phyloP scores from a whole-genome alignment of 2,797 vertebrate genomes.

The Nannoperca australis region DNA sequence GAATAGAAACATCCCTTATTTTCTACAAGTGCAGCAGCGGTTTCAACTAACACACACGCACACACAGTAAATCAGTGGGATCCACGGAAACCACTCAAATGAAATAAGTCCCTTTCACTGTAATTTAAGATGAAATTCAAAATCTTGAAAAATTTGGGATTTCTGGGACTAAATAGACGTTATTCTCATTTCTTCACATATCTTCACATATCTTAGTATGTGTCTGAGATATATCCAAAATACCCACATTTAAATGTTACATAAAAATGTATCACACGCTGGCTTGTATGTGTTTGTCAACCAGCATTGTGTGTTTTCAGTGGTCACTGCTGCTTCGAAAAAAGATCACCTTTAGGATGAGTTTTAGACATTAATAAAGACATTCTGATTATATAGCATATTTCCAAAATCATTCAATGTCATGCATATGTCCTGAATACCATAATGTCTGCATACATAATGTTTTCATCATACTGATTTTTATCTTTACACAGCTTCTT shows the following conservation, averaged over 20 bases:
- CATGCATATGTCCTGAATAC: slow-evolving; percentile 80
- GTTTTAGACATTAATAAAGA: slow-evolving; percentile 58
- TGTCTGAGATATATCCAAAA: neutral
- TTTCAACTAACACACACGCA: slow-evolving; percentile 27
- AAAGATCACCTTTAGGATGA: slow-evolving; percentile 38
- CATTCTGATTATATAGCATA: slow-evolving; percentile 70
- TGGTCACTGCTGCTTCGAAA: slow-evolving; percentile 45
- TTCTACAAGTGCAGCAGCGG: slow-evolving; percentile 29
- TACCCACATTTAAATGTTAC: slow-evolving; percentile 4
- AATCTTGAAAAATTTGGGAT: neutral
- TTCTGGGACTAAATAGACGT: neutral
- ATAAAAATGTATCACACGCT: slow-evolving; percentile 8
- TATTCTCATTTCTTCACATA: no score
- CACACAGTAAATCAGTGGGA: slow-evolving; percentile 25
- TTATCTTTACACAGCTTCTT: slow-evolving; percentile 53
- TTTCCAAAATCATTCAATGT: slow-evolving; percentile 77
- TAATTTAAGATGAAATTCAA: neutral
- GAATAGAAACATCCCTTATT: slow-evolving; percentile 57
- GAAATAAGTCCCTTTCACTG: neutral
- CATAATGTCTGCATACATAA: slow-evolving; percentile 68
- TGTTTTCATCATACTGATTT: slow-evolving; percentile 53
- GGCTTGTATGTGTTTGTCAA: slow-evolving; percentile 12
- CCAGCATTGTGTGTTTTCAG: slow-evolving; percentile 19
- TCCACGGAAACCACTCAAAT: neutral
- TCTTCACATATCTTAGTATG: neutral